These are phyloP conservation scores for Phrynocephalus versicolor DNA, from an alignment of 2,113 vertebrate genomes.

Conservation along the genomic window DNA sequence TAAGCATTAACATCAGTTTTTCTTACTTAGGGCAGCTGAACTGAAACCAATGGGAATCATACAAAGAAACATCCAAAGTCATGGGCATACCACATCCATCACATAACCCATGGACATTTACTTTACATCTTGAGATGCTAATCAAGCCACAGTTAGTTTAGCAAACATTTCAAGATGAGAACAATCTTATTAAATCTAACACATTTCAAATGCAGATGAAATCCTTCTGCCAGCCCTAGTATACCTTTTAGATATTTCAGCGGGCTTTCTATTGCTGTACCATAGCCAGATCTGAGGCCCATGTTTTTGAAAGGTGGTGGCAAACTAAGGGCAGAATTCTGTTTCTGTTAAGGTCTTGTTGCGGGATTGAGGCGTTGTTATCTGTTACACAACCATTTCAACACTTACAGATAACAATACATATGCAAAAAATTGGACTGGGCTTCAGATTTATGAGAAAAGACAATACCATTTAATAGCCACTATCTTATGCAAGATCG, in stretches of 20 bases:
- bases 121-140: not conserved
- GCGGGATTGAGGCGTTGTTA: not conserved
- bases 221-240: not conserved
- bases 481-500: constrained; percentile 12
- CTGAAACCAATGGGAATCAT: not conserved
- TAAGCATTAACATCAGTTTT: no score
- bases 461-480: constrained; percentile 19
- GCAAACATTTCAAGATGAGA: no score
- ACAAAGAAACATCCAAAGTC: not conserved
- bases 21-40: not conserved
- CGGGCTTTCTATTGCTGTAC: not conserved
- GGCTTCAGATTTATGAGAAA: not conserved
- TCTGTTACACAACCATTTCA: not conserved
- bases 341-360: not conserved
- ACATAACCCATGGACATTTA: no score
- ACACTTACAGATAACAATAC: not conserved
- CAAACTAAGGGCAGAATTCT: not conserved
- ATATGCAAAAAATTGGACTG: not conserved
- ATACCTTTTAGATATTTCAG: not conserved
- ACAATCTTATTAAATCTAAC: no score
- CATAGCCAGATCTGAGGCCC: not conserved
- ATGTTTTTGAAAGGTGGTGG: not conserved
- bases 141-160: no score
- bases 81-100: not conserved
- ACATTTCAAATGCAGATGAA: not conserved